Evolutionary conservation across 2,888 invertebrate genomes (phyloP).

Genomic region (Drosophila aldrichi): DNA sequence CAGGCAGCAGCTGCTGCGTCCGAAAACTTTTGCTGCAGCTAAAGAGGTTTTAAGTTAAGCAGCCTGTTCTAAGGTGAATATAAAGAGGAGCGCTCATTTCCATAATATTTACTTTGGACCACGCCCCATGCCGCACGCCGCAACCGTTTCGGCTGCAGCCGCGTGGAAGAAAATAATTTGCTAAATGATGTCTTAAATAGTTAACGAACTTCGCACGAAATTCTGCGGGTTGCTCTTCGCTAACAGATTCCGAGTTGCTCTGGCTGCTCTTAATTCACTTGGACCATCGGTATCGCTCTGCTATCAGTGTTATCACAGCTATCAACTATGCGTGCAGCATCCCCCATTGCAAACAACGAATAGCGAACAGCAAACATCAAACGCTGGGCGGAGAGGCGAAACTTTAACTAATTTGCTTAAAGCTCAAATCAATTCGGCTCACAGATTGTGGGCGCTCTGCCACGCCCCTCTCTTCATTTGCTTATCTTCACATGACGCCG

Average conservation of each 20-base stretch:
- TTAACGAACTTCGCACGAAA: conserved; percentile 74
- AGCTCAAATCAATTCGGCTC: conserved; percentile 42
- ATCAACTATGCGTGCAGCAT: neutral
- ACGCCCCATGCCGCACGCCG: neutral
- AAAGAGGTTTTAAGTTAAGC: conserved; percentile 38
- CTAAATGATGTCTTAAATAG: conserved; percentile 80
- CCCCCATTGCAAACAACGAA: neutral
- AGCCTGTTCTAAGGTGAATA: conserved; percentile 40
- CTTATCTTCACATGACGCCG: conserved; percentile 80
- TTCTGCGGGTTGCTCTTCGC: conserved; percentile 52
- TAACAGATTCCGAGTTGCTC: conserved; percentile 18
- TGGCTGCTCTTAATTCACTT: conserved; percentile 55
- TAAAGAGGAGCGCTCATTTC: conserved; percentile 64
- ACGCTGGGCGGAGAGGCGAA: conserved; percentile 21
- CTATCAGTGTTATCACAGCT: conserved; percentile 14
- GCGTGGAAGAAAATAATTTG: conserved; percentile 76
- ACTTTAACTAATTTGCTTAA: conserved; percentile 62
- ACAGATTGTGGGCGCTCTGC: conserved; percentile 4
- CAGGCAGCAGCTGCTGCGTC: conserved; percentile 33
- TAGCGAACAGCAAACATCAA: conserved; percentile 26
- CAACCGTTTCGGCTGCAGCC: conserved; percentile 2
- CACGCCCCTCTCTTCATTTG: conserved; percentile 36
- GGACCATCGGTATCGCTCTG: conserved; percentile 27
- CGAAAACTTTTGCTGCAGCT: conserved; percentile 53
- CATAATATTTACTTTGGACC: conserved; percentile 76